Evolutionary conservation across 1,140 invertebrate genomes (phyloP), one percentile per base, ranked within the genome.

Genomic region (Cardiocondyla obscurior): DNA sequence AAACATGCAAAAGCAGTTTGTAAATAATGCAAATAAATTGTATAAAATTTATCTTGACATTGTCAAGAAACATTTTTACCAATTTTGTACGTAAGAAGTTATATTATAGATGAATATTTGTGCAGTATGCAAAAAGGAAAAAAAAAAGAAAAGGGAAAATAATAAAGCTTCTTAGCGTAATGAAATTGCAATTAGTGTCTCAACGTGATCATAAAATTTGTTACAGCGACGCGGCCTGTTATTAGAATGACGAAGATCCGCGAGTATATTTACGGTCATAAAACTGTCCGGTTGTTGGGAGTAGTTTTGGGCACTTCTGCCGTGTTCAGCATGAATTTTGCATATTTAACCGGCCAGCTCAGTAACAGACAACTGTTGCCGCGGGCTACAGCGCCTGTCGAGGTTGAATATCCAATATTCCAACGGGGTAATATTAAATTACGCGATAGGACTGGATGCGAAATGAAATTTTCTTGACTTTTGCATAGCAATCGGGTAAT

Each of bases 381-480:
- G 49, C 25, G 25, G 57, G 65, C 42, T 70, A 83, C 42, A 36
- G 28, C 53, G 22, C 79, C 53, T 70, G 60, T 81, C 44, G 51
- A 30, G 76, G 25, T 85, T 64, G 62, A 82, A 82, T 81, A 82
- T 82, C 53, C 53, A 85, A 70, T 82, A 86, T 82, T 85, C 76
- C 60, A 60, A 36, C 85, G 44, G 39, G 44, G 55, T 82, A 85
- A 82, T 76, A 64, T 85, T 83, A 76, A 82, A 70, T 85, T 82
- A 86, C 74, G 65, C 67, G 79, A 57, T 62, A 51, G 58, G 72
- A 83, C 64, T 83, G 51, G 46, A 53, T 39, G 44, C 25, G 53
- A n/a, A 64, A 85, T 82, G 70, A 86, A 81, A 82, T 86, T 86
- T 86, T 67, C 74, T 44, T 55, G 77, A 85, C 70, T 85, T 85